Conservation (phyloP, 2,113 vertebrate genomes). For the human region DNA sequence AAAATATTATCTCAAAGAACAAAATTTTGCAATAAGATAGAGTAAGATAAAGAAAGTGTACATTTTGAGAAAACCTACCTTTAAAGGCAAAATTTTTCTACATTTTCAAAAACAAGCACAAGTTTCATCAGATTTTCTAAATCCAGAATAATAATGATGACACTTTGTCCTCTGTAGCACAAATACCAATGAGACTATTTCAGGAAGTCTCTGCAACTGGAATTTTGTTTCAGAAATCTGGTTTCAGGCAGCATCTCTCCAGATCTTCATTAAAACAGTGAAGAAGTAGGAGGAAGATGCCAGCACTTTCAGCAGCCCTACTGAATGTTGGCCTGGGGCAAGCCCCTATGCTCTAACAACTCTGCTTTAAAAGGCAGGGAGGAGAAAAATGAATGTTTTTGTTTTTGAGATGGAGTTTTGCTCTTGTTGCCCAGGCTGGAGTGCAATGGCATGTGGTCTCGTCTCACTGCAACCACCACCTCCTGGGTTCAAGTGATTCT, state of each 20-base stretch:
- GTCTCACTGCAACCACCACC: too few species aligned
- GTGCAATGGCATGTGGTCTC: too few species aligned
- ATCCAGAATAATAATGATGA: background rate
- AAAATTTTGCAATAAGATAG: background rate
- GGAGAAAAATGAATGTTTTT: background rate
- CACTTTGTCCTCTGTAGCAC: background rate
- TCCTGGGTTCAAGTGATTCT: too few species aligned
- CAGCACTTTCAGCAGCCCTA: background rate
- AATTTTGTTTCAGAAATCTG: background rate
- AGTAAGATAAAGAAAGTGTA: background rate
- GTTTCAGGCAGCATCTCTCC: background rate
- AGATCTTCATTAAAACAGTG: background rate
- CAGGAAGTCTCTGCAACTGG: background rate
- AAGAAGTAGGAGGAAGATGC: background rate
- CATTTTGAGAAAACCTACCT: background rate
- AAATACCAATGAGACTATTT: background rate
- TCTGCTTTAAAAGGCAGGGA: background rate
- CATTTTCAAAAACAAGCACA: slow-evolving; percentile 6
- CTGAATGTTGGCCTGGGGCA: background rate
- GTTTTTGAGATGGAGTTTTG: too few species aligned
- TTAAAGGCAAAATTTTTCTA: background rate
- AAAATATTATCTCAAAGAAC: background rate
- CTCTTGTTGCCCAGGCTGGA: too few species aligned
- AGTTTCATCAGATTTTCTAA: background rate
- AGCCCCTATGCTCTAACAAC: background rate